phyloP scores from a whole-genome alignment of 2,888 invertebrate species.

The Leucoma salicis region DNA sequence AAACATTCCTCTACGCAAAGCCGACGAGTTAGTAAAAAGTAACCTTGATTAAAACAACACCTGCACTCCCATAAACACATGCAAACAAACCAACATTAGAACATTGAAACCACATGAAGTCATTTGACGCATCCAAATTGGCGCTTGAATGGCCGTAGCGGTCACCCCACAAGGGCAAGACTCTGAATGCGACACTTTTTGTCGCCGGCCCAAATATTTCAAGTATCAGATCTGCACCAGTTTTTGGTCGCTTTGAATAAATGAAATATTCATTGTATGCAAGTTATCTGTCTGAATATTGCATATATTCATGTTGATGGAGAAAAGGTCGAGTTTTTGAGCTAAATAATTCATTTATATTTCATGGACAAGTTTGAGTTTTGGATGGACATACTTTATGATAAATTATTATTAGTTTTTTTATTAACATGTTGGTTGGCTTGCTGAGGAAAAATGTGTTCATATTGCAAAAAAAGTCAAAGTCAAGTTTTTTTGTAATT shows the following conservation, averaged over 20 bases:
- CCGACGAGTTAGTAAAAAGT: too few relatives aligned
- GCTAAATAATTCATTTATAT: slow-evolving; percentile 15
- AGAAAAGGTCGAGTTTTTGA: slow-evolving; percentile 29
- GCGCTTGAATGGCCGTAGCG: slow-evolving; percentile 19
- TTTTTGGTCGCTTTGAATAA: slow-evolving; percentile 62
- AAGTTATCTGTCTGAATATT: slow-evolving; percentile 32
- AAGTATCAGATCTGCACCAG: slow-evolving; percentile 16
- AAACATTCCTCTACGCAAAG: too few relatives aligned
- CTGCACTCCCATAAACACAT: not conserved
- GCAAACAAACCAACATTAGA: slow-evolving; percentile 5
- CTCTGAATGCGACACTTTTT: slow-evolving; percentile 58
- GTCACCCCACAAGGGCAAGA: slow-evolving; percentile 40
- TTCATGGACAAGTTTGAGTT: not conserved
- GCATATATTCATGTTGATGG: slow-evolving; percentile 35
- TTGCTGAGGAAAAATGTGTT: too few relatives aligned
- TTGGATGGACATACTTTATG: too few relatives aligned
- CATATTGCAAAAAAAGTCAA: too few relatives aligned
- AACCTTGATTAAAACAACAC: too few relatives aligned
- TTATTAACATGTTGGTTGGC: too few relatives aligned
- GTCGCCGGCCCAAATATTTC: slow-evolving; percentile 33
- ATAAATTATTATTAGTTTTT: too few relatives aligned
- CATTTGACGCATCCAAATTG: slow-evolving; percentile 17
- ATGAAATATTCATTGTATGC: slow-evolving; percentile 67
- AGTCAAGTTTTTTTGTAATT: too few relatives aligned
- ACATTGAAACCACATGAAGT: slow-evolving; percentile 23